These are phyloP conservation scores for Cerceris ruficornis DNA, from an alignment of 2,888 invertebrate species.

Conservation along the genomic window DNA sequence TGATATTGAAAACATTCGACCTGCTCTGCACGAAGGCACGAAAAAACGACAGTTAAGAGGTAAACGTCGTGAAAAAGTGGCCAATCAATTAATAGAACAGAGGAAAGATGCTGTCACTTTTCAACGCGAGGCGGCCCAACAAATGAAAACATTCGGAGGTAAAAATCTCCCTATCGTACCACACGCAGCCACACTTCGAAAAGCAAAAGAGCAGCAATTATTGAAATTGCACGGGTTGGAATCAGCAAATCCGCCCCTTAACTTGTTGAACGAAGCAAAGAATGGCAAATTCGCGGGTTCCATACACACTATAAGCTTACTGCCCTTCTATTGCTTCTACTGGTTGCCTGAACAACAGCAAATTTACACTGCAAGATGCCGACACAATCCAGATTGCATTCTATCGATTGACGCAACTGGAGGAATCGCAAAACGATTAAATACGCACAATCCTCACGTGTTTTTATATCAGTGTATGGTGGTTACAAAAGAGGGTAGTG, in stretches of 20 bases:
- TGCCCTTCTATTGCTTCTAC: slow-evolving; percentile 23
- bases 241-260: slow-evolving; percentile 26
- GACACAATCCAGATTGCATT: slow-evolving; percentile 24
- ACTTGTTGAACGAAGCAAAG: slow-evolving; percentile 29
- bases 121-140: slow-evolving; percentile 36
- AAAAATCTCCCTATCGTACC: slow-evolving; percentile 43
- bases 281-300: slow-evolving; percentile 35
- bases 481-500: slow-evolving; percentile 24
- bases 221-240: slow-evolving; percentile 25
- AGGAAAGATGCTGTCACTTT: slow-evolving; percentile 48
- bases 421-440: slow-evolving; percentile 21
- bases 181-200: slow-evolving; percentile 10
- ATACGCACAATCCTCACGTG: slow-evolving; percentile 37
- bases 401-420: slow-evolving; percentile 46
- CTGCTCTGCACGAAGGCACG: slow-evolving; percentile 21
- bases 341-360: slow-evolving; percentile 16
- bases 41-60: slow-evolving; percentile 45
- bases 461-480: slow-evolving; percentile 55
- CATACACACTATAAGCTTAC: slow-evolving; percentile 38
- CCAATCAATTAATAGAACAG: slow-evolving; percentile 37
- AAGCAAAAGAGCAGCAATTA: background rate
- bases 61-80: slow-evolving; percentile 34
- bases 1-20: slow-evolving; percentile 34
- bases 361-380: slow-evolving; percentile 1
- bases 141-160: slow-evolving; percentile 37